A percentile compares a stretch with the other conserved stretches of the same genome.
Evolutionary conservation across 2,797 vertebrate genomes (phyloP).

Genomic region (Neomorphus geoffroyi): DNA sequence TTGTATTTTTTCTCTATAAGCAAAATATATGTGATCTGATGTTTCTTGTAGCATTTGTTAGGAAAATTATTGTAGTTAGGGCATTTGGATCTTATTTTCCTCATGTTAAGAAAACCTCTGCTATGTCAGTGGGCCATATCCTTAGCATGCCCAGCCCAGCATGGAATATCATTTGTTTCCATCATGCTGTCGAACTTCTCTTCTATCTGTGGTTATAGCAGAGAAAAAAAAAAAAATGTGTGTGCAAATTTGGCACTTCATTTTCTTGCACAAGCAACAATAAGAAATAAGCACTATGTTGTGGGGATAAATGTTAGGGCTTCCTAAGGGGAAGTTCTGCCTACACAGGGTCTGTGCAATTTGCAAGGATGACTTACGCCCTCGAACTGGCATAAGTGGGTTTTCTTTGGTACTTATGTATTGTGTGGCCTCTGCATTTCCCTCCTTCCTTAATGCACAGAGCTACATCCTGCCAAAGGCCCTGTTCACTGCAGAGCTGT

Average conservation of each 20-base stretch:
- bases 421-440: slow-evolving; percentile 41
- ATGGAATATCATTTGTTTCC: neutral
- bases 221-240: neutral
- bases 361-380: neutral
- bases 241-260: slow-evolving; percentile 26
- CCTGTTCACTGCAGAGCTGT: slow-evolving; percentile 3
- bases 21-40: slow-evolving; percentile 47
- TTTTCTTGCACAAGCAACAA: slow-evolving; percentile 56
- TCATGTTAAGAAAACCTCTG: slow-evolving; percentile 32
- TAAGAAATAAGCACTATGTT: slow-evolving; percentile 42
- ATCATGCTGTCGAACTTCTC: neutral
- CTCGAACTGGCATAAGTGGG: slow-evolving; percentile 19
- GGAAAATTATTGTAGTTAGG: slow-evolving; percentile 18
- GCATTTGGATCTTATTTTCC: slow-evolving; percentile 49
- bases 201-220: slow-evolving; percentile 15
- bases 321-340: slow-evolving; percentile 48
- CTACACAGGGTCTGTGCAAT: slow-evolving; percentile 35
- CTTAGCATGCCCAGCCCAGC: slow-evolving; percentile 17
- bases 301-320: neutral
- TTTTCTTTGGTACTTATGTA: slow-evolving; percentile 21
- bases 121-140: slow-evolving; percentile 31
- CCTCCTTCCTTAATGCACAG: slow-evolving; percentile 9
- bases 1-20: slow-evolving; percentile 29
- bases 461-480: slow-evolving; percentile 30
- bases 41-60: slow-evolving; percentile 47